Conservation (phyloP, 2,888 invertebrate species). For the Pocota personata region DNA sequence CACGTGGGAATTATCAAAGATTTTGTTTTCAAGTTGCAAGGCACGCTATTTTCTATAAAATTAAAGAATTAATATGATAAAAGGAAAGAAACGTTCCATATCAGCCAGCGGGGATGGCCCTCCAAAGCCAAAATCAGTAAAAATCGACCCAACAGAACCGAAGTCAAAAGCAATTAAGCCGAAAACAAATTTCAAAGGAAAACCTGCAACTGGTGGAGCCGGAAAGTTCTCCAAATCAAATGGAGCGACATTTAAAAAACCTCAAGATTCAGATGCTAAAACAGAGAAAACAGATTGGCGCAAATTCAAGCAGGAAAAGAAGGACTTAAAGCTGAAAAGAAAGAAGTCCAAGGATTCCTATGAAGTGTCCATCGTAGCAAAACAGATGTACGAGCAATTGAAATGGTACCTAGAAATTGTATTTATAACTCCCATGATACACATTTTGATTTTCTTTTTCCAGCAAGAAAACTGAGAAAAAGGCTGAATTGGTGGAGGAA, state of each 20-base stretch:
- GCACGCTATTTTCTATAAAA: background rate
- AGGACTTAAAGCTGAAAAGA: constrained; percentile 86
- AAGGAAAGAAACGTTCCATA: constrained; percentile 57
- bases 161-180: constrained; percentile 4
- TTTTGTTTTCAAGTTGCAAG: background rate
- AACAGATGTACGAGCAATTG: constrained; percentile 85
- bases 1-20: constrained; percentile 40
- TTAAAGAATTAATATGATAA: constrained; percentile 52
- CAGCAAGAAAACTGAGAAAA: constrained; percentile 79
- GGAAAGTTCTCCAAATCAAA: constrained; percentile 43
- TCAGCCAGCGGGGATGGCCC: constrained; percentile 7
- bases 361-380: constrained; percentile 84
- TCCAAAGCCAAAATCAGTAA: constrained; percentile 47
- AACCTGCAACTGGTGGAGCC: constrained; percentile 38
- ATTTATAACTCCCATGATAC: background rate
- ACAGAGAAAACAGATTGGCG: constrained; percentile 88
- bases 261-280: constrained; percentile 34
- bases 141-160: background rate
- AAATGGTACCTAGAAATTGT: constrained; percentile 77
- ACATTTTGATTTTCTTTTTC: background rate
- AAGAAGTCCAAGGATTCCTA: constrained; percentile 85
- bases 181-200: constrained; percentile 20
- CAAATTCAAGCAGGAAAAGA: constrained; percentile 90
- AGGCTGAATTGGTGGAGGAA: constrained; percentile 84
- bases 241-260: constrained; percentile 15